These are phyloP conservation scores for Brachypteracias leptosomus DNA, from an alignment of 2,113 vertebrate genomes.

Conservation along the genomic window DNA sequence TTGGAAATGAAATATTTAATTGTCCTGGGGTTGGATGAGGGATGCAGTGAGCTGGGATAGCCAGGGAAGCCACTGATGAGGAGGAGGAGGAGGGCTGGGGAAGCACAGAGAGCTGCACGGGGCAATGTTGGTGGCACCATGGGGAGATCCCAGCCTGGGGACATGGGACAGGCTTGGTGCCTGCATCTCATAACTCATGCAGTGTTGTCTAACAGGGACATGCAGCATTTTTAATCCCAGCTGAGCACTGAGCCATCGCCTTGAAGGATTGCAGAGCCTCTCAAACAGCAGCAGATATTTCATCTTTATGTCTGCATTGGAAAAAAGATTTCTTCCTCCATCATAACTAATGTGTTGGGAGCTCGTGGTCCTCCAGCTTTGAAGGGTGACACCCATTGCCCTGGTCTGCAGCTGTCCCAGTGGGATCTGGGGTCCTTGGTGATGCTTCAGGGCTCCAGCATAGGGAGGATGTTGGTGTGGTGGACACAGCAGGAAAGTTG, in stretches of 20 bases:
- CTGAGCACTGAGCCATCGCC: not conserved
- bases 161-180: not conserved
- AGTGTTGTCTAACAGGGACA: not conserved
- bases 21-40: not conserved
- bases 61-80: accelerated
- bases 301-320: not conserved
- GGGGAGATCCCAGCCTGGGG: not conserved
- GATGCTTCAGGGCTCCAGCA: not conserved
- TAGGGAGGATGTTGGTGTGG: not conserved
- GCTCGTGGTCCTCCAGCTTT: not conserved
- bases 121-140: not conserved
- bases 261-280: not conserved
- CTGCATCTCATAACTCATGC: not conserved
- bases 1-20: not conserved
- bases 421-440: accelerated
- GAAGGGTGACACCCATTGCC: not conserved
- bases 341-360: not conserved
- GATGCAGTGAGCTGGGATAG: not conserved
- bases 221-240: not conserved
- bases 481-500: accelerated
- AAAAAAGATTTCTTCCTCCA: not conserved
- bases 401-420: accelerated
- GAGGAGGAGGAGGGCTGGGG: not conserved
- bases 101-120: accelerated
- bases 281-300: not conserved